Evolutionary conservation across 2,888 invertebrate species (phyloP).

Genomic region (Chrysolina haemoptera): DNA sequence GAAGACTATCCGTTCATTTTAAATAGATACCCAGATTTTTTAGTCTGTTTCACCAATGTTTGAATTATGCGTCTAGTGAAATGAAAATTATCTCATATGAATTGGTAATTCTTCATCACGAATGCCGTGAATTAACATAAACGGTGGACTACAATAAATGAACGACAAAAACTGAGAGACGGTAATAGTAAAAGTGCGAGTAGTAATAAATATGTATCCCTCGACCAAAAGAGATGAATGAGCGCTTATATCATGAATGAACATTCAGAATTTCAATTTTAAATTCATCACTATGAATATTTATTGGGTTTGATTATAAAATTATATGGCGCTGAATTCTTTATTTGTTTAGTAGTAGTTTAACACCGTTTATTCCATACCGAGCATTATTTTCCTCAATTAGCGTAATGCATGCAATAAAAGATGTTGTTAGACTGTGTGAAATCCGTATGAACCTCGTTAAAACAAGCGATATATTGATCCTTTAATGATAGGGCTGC

Average conservation of each 20-base stretch:
- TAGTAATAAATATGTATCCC: conserved; percentile 29
- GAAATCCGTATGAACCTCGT: conserved; percentile 28
- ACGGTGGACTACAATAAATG: conserved; percentile 17
- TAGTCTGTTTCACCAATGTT: conserved; percentile 3
- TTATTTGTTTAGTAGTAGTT: conserved; percentile 33
- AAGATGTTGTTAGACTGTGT: conserved; percentile 22
- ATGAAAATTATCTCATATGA: conserved; percentile 20
- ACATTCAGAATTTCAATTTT: conserved; percentile 34
- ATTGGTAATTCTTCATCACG: conserved; percentile 21
- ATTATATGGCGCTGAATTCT: conserved; percentile 29
- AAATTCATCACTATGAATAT: conserved; percentile 33
- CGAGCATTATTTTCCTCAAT: conserved; percentile 26
- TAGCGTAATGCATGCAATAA: conserved; percentile 24
- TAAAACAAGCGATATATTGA: conserved; percentile 26
- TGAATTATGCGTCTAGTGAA: conserved; percentile 18
- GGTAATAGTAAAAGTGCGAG: conserved; percentile 28
- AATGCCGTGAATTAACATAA: conserved; percentile 25
- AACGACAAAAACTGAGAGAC: conserved; percentile 15
- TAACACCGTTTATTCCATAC: conserved; percentile 25
- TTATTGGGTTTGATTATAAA: conserved; percentile 34
- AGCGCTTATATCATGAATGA: conserved; percentile 28
- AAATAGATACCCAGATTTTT: neutral
- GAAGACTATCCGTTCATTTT: neutral
- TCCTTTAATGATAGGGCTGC: neutral
- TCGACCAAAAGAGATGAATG: conserved; percentile 27